Evolutionary conservation across 1,140 invertebrate species (phyloP).

Genomic region (Leptoteleia sp.): DNA sequence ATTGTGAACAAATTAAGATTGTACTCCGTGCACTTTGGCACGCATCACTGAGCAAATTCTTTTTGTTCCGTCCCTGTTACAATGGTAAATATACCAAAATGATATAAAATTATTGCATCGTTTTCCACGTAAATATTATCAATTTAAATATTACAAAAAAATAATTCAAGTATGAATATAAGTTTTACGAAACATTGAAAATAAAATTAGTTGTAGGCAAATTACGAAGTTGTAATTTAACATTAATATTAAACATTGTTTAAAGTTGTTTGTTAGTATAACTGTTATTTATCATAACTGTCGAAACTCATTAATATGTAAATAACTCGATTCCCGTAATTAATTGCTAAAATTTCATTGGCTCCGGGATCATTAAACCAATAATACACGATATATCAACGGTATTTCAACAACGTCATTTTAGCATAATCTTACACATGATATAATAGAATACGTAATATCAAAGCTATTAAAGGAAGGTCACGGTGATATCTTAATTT

Average conservation of each 20-base stretch:
- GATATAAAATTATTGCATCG: no score
- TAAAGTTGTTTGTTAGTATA: neutral
- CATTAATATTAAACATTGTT: no score
- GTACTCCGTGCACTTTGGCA: constrained; percentile 30
- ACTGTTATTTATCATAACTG: neutral
- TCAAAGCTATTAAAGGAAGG: constrained; percentile 44
- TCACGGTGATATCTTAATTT: constrained; percentile 59
- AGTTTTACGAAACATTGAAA: no score
- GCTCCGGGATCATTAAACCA: constrained; percentile 14
- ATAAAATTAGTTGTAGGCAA: no score
- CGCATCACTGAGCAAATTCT: constrained; percentile 31
- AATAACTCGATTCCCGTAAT: constrained; percentile 25
- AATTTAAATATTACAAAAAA: no score
- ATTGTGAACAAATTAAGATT: constrained; percentile 41
- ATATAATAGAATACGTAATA: constrained; percentile 51
- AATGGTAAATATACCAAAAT: no score
- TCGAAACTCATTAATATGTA: no score
- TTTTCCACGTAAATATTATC: no score
- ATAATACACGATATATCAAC: constrained; percentile 33
- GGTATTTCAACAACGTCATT: constrained; percentile 45
- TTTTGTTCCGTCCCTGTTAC: constrained; percentile 4
- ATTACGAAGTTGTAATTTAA: no score
- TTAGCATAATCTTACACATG: constrained; percentile 55
- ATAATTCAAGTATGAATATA: no score
- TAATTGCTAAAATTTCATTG: constrained; percentile 30